Percentiles rank a stretch among this genome's conserved stretches.
Conservation (phyloP, 2,113 vertebrate genomes). For the Centropristis striata region DNA sequence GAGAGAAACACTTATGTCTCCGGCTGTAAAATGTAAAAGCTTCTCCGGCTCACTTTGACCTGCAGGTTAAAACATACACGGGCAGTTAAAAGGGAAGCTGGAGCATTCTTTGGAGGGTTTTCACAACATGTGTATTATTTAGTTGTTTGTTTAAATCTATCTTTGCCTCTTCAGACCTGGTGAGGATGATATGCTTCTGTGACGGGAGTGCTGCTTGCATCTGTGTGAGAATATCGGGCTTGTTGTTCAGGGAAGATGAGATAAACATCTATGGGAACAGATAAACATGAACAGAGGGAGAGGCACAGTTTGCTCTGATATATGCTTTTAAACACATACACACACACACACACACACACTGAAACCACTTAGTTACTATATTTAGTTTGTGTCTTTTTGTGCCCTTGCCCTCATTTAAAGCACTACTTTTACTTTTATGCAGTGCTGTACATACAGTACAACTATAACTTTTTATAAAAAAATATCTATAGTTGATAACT, state of each 20-base stretch:
- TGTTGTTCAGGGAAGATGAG: constrained; percentile 2
- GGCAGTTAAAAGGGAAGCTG: constrained; percentile 36
- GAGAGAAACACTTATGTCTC: constrained; percentile 22
- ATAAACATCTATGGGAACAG: constrained; percentile 6
- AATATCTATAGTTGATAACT: neutral
- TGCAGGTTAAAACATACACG: constrained; percentile 49
- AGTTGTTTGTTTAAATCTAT: constrained; percentile 22
- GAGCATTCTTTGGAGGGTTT: constrained; percentile 12
- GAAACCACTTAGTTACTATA: neutral
- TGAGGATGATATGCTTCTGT: neutral
- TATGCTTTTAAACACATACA: neutral
- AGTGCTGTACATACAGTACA: no score
- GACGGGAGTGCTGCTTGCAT: neutral
- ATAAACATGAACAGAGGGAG: neutral
- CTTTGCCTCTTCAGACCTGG: constrained; percentile 14
- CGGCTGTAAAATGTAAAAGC: constrained; percentile 54
- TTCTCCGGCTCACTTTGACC: constrained; percentile 51
- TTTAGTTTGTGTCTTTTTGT: neutral
- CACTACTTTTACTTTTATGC: neutral
- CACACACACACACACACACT: neutral
- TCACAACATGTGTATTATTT: constrained; percentile 48
- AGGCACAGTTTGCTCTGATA: neutral
- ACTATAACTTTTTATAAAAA: neutral
- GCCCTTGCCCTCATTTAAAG: neutral
- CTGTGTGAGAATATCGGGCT: neutral